These are phyloP conservation scores for Ichneumoninae sp. DNA, from an alignment of 2,888 invertebrate species.

Conservation along the genomic window DNA sequence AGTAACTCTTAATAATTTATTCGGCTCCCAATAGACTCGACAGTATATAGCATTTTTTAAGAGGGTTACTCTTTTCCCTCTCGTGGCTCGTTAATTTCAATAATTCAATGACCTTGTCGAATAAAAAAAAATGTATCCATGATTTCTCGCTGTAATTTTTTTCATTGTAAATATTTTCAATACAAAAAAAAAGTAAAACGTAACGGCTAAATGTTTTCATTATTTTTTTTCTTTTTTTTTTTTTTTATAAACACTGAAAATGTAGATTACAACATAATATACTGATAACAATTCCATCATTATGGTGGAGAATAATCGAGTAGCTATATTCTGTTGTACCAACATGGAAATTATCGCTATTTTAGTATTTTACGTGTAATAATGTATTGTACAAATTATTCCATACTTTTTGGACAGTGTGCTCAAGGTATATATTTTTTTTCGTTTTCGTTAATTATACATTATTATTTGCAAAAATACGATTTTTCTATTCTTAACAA, in stretches of 20 bases:
- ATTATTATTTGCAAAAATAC: conserved; percentile 79
- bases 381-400: conserved; percentile 82
- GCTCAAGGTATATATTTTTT: conserved; percentile 71
- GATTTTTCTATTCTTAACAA: conserved; percentile 76
- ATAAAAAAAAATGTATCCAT: conserved; percentile 73
- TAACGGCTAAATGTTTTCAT: conserved; percentile 75
- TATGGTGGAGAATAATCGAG: conserved; percentile 78
- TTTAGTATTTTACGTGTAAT: conserved; percentile 75
- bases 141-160: conserved; percentile 70
- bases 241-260: conserved; percentile 81
- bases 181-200: conserved; percentile 76
- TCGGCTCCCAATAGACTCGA: conserved; percentile 35
- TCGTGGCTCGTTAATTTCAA: conserved; percentile 34
- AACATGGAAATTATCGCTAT: conserved; percentile 79
- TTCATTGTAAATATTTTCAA: conserved; percentile 76
- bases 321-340: conserved; percentile 80
- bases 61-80: conserved; percentile 28
- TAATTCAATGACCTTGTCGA: conserved; percentile 76
- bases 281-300: conserved; percentile 81
- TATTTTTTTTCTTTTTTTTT: conserved; percentile 65
- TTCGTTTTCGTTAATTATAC: conserved; percentile 69
- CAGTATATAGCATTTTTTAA: background rate
- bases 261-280: conserved; percentile 82
- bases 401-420: conserved; percentile 82
- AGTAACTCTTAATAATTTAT: conserved; percentile 42